Base-by-base conservation (phyloP, 2,888 invertebrate species). In the Lottia gigantea region DNA sequence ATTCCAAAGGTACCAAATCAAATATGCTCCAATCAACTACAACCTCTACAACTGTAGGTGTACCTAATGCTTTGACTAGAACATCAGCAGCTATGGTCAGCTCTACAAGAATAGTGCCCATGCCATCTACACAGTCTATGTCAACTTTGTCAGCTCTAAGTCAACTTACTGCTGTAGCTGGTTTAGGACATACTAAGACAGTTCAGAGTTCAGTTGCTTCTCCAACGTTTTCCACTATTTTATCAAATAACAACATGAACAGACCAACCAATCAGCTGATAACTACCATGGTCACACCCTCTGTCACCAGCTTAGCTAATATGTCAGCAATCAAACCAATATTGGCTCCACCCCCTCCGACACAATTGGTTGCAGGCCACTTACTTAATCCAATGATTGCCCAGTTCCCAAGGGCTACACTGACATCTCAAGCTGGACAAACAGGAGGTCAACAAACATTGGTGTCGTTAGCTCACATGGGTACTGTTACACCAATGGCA, bases 401-500 rank as follows among this genome's bases (percentile, higher is more conserved):
- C 15, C 31, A 64, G 49, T 49, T 63, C 19, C 66, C 49, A 6
- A 63, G 46, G 16, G 25, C 47, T 16, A 16, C 46, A 15, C 40
- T 67, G 15, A 46, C 62, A 23, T 15, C 46, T 45, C 47, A 62
- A 14, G 55, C 62, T 23, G 64, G 63, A 23, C 26, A 61, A n/a
- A 64, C 62, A 7, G 40, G 40, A 11, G 47, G 64, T 19, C 63
- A 64, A 55, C 63, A 62, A 23, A 80, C 79, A 11, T 64, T 83
- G 0, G 75, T 80, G 70, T 80, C 80, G 8, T 70, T 79, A 19
- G 77, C 79, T 47, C 78, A 78, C 62, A 74, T 82, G 61, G 74
- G 77, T 46, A 78, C 79, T 63, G 71, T 83, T 68, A 73, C 82
- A 4, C 82, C 81, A 4, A 75, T 82, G 76, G 77, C 82, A 6